phyloP scores from a whole-genome alignment of 2,797 vertebrate genomes.

The Sternotherus odoratus region DNA sequence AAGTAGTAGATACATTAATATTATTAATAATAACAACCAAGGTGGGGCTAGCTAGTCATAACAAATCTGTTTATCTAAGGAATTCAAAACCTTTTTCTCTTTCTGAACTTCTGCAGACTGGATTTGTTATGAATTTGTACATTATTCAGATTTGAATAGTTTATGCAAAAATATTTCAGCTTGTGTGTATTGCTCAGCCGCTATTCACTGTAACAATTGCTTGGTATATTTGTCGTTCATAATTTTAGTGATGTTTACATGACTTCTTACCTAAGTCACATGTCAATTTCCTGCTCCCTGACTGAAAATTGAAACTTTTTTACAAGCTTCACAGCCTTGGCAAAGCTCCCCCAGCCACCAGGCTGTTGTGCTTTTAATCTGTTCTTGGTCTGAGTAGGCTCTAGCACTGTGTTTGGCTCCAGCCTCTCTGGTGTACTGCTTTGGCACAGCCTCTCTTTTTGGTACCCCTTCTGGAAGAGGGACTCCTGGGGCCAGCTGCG shows the following conservation, averaged over 20 bases:
- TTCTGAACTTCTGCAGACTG: not conserved
- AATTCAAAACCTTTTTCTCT: not conserved
- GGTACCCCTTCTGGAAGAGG: not conserved
- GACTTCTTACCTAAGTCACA: not conserved
- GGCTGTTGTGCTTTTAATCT: not conserved
- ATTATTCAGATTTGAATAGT: not conserved
- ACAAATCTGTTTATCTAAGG: not conserved
- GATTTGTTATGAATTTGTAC: not conserved
- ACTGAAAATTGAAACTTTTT: not conserved
- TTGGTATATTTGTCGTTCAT: not conserved
- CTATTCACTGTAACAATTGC: not conserved
- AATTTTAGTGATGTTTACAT: not conserved
- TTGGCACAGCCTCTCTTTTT: not conserved
- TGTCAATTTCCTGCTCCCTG: not conserved
- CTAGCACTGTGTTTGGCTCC: not conserved
- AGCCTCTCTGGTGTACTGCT: not conserved
- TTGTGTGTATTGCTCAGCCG: not conserved
- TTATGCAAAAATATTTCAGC: not conserved
- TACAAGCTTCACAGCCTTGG: not conserved
- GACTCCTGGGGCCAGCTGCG: not conserved
- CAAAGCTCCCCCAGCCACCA: not conserved
- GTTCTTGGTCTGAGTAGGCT: not conserved
- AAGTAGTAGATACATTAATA: rapidly evolving
- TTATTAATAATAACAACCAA: not conserved
- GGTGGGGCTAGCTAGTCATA: not conserved